Evolutionary conservation across 2,113 vertebrate species (phyloP), one percentile per base, ranked within the genome.

Genomic region (Embiotoca jacksoni): DNA sequence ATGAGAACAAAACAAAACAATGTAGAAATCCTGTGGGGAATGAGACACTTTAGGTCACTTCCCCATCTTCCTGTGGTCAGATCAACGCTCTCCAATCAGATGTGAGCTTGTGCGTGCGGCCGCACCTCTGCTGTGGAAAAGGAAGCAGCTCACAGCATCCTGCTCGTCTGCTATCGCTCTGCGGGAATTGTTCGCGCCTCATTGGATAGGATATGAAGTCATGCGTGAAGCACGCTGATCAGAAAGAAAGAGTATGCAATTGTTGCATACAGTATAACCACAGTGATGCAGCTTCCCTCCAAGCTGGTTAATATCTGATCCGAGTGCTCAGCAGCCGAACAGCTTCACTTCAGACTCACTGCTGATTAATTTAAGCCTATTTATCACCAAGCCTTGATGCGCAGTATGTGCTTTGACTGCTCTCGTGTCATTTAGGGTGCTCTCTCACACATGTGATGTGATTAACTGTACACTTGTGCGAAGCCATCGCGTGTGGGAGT

Each of bases 61-160:
- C 75, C 85, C 7, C 30, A 36, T 8, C 8, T 62, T 88, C 76
- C 39, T 58, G 56, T 84, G 64, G 80, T 32, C 49, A 60, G 72
- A 83, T 55, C 3, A 0, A 6, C 1, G 15, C 6, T 0, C 0
- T 47, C 72, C 80, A 84, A 70, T 87, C 71, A 79, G 54, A 68
- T 0, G 10, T 0, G 30, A 65, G 47, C 7, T 3, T 56, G 6
- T 0, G 4, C 54, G n/a, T 49, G 6, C 0, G 30, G 68, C 76
- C 47, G 55, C 75, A 8, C 16, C 68, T 72, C 10, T n/a, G 35
- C 23, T 39, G 16, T 54, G 33, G 2, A 78, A 8, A 13, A 41
- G 63, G 50, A 82, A 59, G 46, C 30, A n/a, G 35, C 2, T 37
- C 1, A 0, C 0, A 0, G 5, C 31, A 44, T 69, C 49, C 47